These are phyloP conservation scores for Planococcus citri DNA, from an alignment of 1,140 invertebrate species.

Conservation along the genomic window DNA sequence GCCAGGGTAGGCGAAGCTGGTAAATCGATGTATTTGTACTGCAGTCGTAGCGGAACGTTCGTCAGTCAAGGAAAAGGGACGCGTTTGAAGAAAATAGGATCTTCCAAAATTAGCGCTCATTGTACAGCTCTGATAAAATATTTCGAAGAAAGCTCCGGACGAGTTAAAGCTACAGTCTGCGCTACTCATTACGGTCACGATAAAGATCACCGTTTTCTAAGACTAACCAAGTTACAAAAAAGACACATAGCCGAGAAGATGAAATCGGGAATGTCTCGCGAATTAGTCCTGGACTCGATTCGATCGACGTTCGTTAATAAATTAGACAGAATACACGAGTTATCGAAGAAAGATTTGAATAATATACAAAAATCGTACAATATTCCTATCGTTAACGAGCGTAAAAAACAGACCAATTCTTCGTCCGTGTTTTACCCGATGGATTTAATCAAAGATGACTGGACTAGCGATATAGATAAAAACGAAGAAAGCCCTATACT, in stretches of 20 bases:
- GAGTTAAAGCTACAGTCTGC: constrained; percentile 22
- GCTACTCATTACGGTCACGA: constrained; percentile 25
- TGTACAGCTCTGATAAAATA: constrained; percentile 24
- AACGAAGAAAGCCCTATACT: constrained; percentile 21
- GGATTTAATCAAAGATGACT: constrained; percentile 2
- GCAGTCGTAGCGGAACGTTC: constrained; percentile 23
- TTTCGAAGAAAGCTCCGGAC: constrained; percentile 21
- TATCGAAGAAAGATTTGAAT: constrained; percentile 25
- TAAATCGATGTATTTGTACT: constrained; percentile 23
- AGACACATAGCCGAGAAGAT: constrained; percentile 21
- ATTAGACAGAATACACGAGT: constrained; percentile 22
- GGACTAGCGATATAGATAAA: constrained; percentile 21
- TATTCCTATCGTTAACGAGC: background rate
- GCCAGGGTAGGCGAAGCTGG: constrained; percentile 21
- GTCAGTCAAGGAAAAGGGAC: constrained; percentile 19
- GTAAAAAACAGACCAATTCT: background rate
- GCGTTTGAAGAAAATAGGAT: constrained; percentile 2
- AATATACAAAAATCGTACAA: constrained; percentile 24
- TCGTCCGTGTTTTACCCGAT: background rate
- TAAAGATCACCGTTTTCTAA: constrained; percentile 13
- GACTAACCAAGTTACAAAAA: constrained; percentile 23
- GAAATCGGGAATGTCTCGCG: constrained; percentile 21
- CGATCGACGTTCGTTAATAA: constrained; percentile 19
- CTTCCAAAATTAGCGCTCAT: constrained; percentile 23
- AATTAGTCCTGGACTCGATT: constrained; percentile 24